These are phyloP conservation scores for Brachionus sp. DNA, from an alignment of 1,140 invertebrate genomes.

Conservation along the genomic window DNA sequence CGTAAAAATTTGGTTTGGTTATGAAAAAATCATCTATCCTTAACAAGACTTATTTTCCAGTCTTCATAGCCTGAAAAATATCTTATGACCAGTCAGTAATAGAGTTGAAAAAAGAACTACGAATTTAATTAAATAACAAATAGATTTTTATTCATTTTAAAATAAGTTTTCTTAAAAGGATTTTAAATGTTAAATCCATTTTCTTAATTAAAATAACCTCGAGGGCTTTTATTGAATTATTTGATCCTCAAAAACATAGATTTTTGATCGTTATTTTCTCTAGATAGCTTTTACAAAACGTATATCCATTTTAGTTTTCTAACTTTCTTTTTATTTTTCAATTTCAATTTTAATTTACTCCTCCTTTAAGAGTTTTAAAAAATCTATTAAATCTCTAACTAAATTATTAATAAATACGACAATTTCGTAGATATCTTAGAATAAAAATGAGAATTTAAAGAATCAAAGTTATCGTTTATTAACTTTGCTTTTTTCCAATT, in stretches of 20 bases:
- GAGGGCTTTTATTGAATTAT: background rate
- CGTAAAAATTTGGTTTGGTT: background rate
- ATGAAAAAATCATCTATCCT: background rate
- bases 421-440: too few species aligned
- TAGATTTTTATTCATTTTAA: background rate
- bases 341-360: too few species aligned
- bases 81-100: background rate
- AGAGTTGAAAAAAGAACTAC: background rate
- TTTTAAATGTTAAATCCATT: background rate
- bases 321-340: too few species aligned
- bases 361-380: too few species aligned
- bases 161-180: background rate
- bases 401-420: too few species aligned
- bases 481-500: background rate
- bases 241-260: background rate
- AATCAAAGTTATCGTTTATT: too few species aligned
- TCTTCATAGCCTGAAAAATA: background rate
- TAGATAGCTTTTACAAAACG: background rate
- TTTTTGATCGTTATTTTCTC: background rate
- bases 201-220: background rate
- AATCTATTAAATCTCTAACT: too few species aligned
- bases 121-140: background rate
- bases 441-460: too few species aligned
- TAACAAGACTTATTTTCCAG: background rate
- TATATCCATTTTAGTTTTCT: too few species aligned